These are phyloP conservation scores for Polymixis lichenea DNA, from an alignment of 2,888 invertebrate species.

Conservation along the genomic window DNA sequence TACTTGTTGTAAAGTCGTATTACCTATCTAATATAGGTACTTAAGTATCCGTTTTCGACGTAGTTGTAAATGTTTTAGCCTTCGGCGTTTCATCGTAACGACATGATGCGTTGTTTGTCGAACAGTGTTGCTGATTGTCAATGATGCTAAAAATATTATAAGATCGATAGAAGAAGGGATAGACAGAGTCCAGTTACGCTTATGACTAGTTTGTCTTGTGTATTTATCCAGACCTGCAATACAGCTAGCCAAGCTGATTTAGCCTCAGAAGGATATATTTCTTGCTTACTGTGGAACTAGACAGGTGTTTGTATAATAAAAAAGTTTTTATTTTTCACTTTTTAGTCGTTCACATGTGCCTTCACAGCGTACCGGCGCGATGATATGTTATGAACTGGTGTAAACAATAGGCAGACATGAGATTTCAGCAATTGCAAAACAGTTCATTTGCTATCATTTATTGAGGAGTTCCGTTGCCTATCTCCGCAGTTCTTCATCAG, in stretches of 20 bases:
- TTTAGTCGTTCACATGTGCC: no score
- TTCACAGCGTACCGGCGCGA: no score
- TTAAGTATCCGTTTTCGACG: background rate
- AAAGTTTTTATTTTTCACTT: no score
- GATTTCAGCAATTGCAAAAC: no score
- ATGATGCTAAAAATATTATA: background rate
- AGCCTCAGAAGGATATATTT: background rate
- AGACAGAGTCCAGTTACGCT: background rate
- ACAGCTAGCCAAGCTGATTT: background rate
- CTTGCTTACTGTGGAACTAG: background rate
- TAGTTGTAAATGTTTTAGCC: slow-evolving; percentile 1
- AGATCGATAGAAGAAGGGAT: background rate
- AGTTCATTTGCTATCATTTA: no score
- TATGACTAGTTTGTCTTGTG: background rate
- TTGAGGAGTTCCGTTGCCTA: no score
- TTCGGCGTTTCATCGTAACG: slow-evolving; percentile 4
- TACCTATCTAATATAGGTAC: background rate
- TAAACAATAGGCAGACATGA: no score
- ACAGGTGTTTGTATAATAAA: no score
- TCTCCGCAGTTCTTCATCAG: no score
- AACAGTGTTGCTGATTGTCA: slow-evolving; percentile 1
- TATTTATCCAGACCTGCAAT: background rate
- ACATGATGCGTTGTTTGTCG: background rate
- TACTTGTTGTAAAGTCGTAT: slow-evolving; percentile 8
- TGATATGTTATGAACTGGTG: no score